Base-by-base conservation (phyloP, 2,888 invertebrate species). In the Agrypnus murinus region DNA sequence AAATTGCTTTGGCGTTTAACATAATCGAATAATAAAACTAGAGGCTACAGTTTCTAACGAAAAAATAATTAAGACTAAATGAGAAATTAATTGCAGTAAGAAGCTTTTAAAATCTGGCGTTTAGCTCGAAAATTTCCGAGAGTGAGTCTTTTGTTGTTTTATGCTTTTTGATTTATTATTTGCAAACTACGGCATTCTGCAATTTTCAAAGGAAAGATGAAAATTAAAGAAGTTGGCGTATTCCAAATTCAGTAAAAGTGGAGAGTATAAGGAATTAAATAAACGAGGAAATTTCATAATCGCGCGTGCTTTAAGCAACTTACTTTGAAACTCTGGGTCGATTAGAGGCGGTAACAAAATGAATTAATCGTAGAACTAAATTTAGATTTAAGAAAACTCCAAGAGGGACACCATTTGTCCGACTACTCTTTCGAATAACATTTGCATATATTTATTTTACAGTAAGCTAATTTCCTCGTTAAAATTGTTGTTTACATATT, bases 51-150 rank as follows among this genome's bases (percentile, higher is more conserved):
- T 58, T 58, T 59, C 48, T 67, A 50, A 68, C 43, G 62, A 55
- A 68, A 68, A 68, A 62, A 68, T 68, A 68, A 68, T 68, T 62
- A 63, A 65, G 53, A 25, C 36, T 58, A 67, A 71, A 71, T 65
- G 71, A 58, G 71, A 63, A 66, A 66, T 71, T 71, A 71, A 71
- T 71, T 70, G 38, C 46, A n/a, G 66, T 53, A 62, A 62, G 65
- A 59, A 65, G 66, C 66, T 66, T 65, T 58, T 15, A 9, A 25
- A 62, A 57, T 55, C 32, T 34, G 63, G 17, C 31, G 55, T 43
- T 59, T 53, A 55, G 55, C 60, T 60, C 46, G 15, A 48, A 14
- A 60, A 60, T 59, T 59, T 34, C 31, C 25, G 14, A 40, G 31
- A 66, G 25, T n/a, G n/a, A 25, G 60, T 19, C 57, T 57, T 45